Evolutionary conservation across 2,888 invertebrate genomes (phyloP), one percentile per base, ranked within the genome.

Genomic region (Phaonia tiefii): DNA sequence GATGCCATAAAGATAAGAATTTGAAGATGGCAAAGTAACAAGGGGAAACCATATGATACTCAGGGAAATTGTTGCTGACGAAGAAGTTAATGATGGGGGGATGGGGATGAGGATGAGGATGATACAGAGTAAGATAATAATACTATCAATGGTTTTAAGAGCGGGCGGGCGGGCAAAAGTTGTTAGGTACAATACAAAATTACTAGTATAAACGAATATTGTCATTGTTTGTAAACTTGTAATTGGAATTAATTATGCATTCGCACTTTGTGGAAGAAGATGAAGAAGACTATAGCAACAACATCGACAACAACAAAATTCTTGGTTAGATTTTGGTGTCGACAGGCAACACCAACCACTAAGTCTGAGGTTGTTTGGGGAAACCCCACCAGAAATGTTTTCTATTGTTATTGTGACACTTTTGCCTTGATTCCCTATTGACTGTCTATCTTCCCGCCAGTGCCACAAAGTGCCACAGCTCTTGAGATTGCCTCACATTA

Each of bases 231-330:
- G 87, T 89, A 87, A 90, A 89, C 87, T 90, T 90, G 90, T 90
- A 90, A 90, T 90, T 90, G 90, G 89, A 91, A 91, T 90, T 90
- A 90, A 90, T 90, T 90, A 90, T 90, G 90, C 89, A 90, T 91
- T 89, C 90, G 87, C 88, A 89, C 89, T 89, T 89, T 86, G 86
- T 86, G 87, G 89, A 85, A 84, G 80, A 25, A 75, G 80, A 78
- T 69, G 42, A 25, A 8, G 13, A 17, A 15, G n/a, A 15, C 31
- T 49, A 20, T 15, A 72, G 44, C 31, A n/a, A n/a, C n/a, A n/a
- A n/a, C n/a, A n/a, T n/a, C n/a, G 22, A 67, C 69, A 42, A 54
- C 22, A 22, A 22, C 22, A 10, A 39, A 37, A 60, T 37, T 17
- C 22, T 17, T 3, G 63, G 22, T 42, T 63, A 13, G 54, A 54